Conservation (phyloP, 1,140 invertebrate genomes). For the Chironomus tepperi region DNA sequence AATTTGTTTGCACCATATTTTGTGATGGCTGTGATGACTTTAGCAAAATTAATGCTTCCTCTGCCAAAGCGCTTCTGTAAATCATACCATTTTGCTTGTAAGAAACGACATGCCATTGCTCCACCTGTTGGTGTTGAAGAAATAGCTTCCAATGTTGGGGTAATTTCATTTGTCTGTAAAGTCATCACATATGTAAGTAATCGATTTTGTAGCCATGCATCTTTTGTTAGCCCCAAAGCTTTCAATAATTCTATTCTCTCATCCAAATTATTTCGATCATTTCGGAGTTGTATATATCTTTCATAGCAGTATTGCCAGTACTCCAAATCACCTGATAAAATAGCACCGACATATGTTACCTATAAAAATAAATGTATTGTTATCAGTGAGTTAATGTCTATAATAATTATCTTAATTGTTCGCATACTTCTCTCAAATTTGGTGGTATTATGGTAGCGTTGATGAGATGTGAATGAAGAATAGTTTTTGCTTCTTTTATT, state of each 20-base stretch:
- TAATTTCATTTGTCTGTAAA: slow-evolving; percentile 59
- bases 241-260: slow-evolving; percentile 58
- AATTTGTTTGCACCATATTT: slow-evolving; percentile 61
- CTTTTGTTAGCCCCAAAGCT: slow-evolving; percentile 55
- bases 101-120: slow-evolving; percentile 62
- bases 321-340: slow-evolving; percentile 51
- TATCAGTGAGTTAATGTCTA: neutral
- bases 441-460: slow-evolving; percentile 36
- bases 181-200: slow-evolving; percentile 56
- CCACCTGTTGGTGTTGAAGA: slow-evolving; percentile 58
- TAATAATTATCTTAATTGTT: neutral
- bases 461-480: slow-evolving; percentile 37
- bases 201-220: slow-evolving; percentile 62
- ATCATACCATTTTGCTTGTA: slow-evolving; percentile 62
- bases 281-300: slow-evolving; percentile 45
- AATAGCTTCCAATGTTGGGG: slow-evolving; percentile 56
- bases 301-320: slow-evolving; percentile 70
- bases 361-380: slow-evolving; percentile 26
- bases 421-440: slow-evolving; percentile 36
- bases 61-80: slow-evolving; percentile 55
- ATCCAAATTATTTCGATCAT: slow-evolving; percentile 50
- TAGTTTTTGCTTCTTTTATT: slow-evolving; percentile 37
- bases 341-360: slow-evolving; percentile 39
- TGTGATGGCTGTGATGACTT: slow-evolving; percentile 58
- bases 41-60: slow-evolving; percentile 57